Percentiles rank a stretch among this genome's conserved stretches.
These are phyloP conservation scores for Phylloscopus trochiloides DNA, from an alignment of 2,113 vertebrate species.

Conservation along the genomic window DNA sequence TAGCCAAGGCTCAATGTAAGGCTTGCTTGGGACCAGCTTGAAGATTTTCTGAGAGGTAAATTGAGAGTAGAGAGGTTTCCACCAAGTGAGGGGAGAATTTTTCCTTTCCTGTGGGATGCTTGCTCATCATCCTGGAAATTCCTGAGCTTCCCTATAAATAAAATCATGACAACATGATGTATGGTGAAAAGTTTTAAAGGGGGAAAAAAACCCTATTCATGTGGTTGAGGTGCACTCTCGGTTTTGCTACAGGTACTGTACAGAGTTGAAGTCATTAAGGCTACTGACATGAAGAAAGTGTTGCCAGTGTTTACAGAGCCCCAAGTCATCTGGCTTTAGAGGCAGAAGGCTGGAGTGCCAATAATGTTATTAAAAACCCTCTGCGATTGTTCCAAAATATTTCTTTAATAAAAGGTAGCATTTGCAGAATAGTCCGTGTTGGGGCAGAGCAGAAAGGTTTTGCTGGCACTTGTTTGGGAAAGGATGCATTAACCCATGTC, in stretches of 20 bases:
- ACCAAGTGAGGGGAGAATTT: background rate
- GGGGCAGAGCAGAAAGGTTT: constrained; percentile 19
- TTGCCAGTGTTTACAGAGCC: constrained; percentile 54
- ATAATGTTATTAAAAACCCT: constrained; percentile 35
- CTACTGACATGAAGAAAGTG: constrained; percentile 31
- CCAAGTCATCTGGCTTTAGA: constrained; percentile 29
- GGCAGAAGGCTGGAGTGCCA: constrained; percentile 32
- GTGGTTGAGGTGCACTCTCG: background rate
- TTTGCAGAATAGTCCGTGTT: background rate
- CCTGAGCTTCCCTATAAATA: constrained; percentile 11
- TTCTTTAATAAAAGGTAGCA: constrained; percentile 52
- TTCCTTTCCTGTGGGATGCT: background rate
- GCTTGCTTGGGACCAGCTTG: background rate
- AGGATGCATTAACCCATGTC: background rate
- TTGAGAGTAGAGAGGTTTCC: background rate
- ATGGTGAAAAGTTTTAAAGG: constrained; percentile 1
- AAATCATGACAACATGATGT: background rate
- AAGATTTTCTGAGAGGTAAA: background rate
- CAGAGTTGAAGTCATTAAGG: constrained; percentile 46
- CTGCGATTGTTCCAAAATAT: constrained; percentile 27
- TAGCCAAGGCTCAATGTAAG: background rate
- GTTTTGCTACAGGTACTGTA: constrained; percentile 26
- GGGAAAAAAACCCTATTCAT: background rate
- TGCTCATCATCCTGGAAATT: constrained; percentile 19
- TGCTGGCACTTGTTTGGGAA: constrained; percentile 33